Evolutionary conservation across 2,888 invertebrate genomes (phyloP).

Genomic region (Watsonalla cultraria): DNA sequence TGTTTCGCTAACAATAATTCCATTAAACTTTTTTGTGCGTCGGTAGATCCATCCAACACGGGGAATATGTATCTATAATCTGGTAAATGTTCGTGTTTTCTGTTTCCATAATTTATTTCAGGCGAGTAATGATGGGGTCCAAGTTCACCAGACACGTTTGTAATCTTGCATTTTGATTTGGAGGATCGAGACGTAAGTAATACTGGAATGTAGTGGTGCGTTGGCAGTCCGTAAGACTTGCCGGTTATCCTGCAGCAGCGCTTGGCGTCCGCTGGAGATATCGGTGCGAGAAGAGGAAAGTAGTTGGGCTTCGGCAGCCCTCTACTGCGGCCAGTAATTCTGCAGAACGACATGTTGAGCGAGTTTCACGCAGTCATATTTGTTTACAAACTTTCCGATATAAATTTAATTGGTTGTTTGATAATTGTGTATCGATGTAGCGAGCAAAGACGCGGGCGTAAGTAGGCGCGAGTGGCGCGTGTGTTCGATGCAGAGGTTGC

Average conservation of each 20-base stretch:
- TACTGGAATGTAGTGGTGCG: constrained; percentile 89
- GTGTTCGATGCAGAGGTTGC: constrained; percentile 49
- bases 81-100: constrained; percentile 82
- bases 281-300: constrained; percentile 87
- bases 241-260: constrained; percentile 88
- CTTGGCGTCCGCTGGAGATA: constrained; percentile 90
- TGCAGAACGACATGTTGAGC: constrained; percentile 83
- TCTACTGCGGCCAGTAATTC: constrained; percentile 88
- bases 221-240: constrained; percentile 85
- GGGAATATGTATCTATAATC: constrained; percentile 88
- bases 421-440: constrained; percentile 36
- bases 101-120: constrained; percentile 81
- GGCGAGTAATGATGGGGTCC: constrained; percentile 81
- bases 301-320: constrained; percentile 90
- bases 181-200: constrained; percentile 75
- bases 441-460: constrained; percentile 38
- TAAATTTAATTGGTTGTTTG: constrained; percentile 25
- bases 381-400: constrained; percentile 45
- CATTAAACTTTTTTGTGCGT: constrained; percentile 81
- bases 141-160: constrained; percentile 80
- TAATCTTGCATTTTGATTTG: constrained; percentile 80
- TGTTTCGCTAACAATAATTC: constrained; percentile 80
- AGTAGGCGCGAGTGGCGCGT: constrained; percentile 53
- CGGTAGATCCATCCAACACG: constrained; percentile 82
- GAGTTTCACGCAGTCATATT: constrained; percentile 59